Evolutionary conservation across 2,888 invertebrate species (phyloP).

Genomic region (Gandaritis pyraliata): DNA sequence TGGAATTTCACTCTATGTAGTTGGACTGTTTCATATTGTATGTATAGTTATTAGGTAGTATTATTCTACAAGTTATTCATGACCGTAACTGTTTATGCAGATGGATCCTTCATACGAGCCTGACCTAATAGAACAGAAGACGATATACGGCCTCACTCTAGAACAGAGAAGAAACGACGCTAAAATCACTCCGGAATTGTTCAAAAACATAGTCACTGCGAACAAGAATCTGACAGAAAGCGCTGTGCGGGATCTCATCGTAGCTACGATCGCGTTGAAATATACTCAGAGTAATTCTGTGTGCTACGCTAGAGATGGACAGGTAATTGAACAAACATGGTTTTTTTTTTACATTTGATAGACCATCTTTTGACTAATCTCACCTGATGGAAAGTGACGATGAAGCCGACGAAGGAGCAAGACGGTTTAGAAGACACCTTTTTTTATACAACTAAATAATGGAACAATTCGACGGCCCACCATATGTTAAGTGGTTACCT

Average conservation of each 20-base stretch:
- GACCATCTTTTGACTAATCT: too few relatives aligned
- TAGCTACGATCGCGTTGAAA: slow-evolving; percentile 98
- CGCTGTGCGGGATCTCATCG: slow-evolving; percentile 95
- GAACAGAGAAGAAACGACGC: slow-evolving; percentile 96
- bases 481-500: too few relatives aligned
- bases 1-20: too few relatives aligned
- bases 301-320: slow-evolving; percentile 96
- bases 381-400: too few relatives aligned
- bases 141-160: slow-evolving; percentile 71
- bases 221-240: slow-evolving; percentile 87
- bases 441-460: too few relatives aligned
- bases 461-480: too few relatives aligned
- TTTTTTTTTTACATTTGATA: too few relatives aligned
- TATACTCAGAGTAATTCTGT: slow-evolving; percentile 99
- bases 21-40: too few relatives aligned
- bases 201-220: slow-evolving; percentile 91
- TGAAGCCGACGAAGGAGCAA: too few relatives aligned
- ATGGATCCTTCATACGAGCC: slow-evolving; percentile 96
- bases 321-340: slow-evolving; percentile 74
- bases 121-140: slow-evolving; percentile 89
- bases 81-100: slow-evolving; percentile 63
- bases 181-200: slow-evolving; percentile 89
- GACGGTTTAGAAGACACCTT: too few relatives aligned
- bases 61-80: too few relatives aligned
- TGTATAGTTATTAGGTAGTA: too few relatives aligned